Evolutionary conservation across 2,113 vertebrate species (phyloP).

Genomic region (Daphoenositta chrysoptera): DNA sequence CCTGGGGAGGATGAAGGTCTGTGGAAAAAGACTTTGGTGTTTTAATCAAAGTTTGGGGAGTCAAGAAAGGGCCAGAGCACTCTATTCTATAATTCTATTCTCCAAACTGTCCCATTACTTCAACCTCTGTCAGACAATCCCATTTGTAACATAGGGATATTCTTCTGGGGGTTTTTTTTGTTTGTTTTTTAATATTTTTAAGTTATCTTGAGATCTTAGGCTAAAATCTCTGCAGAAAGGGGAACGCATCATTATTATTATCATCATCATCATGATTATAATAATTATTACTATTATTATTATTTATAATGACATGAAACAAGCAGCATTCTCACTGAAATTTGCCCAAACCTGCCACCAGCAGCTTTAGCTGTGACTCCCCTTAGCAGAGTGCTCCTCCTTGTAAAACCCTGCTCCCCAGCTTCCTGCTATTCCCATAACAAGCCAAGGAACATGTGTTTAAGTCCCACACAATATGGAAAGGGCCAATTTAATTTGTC

Average conservation of each 20-base stretch:
- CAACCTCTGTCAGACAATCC: neutral
- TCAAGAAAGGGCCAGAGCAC: neutral
- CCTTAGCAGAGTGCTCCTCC: neutral
- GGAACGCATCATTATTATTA: neutral
- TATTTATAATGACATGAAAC: neutral
- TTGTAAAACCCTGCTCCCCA: neutral
- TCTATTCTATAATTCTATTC: neutral
- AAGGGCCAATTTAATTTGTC: conserved; percentile 57
- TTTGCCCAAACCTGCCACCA: neutral
- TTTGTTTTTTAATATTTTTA: neutral
- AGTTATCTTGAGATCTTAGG: neutral
- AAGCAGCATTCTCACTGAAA: neutral
- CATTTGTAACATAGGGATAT: neutral
- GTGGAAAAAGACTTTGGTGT: neutral
- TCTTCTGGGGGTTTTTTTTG: neutral
- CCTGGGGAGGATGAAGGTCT: neutral
- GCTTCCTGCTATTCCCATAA: conserved; percentile 19
- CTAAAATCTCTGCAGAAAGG: neutral
- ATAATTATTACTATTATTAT: neutral
- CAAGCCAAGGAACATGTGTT: conserved; percentile 1
- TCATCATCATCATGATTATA: fast-evolving
- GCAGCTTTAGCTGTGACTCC: neutral
- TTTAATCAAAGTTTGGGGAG: neutral
- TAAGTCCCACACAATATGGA: neutral
- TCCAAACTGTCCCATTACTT: neutral